Conservation (phyloP, 2,113 vertebrate species). For the Zosterops japonicus region DNA sequence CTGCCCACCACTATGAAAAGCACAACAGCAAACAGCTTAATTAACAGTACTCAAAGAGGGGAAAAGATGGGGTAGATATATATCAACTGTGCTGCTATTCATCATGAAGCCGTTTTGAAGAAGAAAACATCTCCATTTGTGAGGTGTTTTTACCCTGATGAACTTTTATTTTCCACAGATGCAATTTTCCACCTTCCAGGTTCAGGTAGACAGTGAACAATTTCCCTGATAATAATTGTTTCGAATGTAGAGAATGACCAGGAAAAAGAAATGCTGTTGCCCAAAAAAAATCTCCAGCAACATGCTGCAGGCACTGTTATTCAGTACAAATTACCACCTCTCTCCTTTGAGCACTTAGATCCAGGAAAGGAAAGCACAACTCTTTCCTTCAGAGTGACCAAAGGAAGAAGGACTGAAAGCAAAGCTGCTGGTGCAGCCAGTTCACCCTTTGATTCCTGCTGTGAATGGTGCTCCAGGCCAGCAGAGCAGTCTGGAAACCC, state of each 20-base stretch:
- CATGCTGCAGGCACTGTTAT: neutral
- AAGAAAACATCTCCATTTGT: neutral
- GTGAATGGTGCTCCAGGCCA: neutral
- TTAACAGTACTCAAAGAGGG: neutral
- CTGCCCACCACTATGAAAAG: neutral
- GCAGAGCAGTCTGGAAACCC: neutral
- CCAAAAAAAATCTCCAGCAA: neutral
- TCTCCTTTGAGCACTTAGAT: neutral
- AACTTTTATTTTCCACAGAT: neutral
- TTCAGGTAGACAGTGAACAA: neutral
- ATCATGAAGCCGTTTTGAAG: neutral
- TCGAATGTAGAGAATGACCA: neutral
- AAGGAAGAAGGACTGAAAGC: neutral
- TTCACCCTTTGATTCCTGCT: neutral
- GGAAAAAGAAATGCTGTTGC: neutral
- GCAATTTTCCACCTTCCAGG: neutral
- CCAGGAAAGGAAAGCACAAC: neutral
- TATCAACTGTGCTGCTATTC: neutral
- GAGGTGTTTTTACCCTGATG: neutral
- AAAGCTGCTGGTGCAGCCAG: neutral
- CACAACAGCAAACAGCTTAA: neutral
- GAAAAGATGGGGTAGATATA: neutral
- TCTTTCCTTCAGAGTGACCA: neutral
- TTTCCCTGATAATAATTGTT: neutral
- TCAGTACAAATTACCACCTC: rapidly evolving